phyloP scores from a whole-genome alignment of 2,888 invertebrate species.

The Antheraea yamamai region DNA sequence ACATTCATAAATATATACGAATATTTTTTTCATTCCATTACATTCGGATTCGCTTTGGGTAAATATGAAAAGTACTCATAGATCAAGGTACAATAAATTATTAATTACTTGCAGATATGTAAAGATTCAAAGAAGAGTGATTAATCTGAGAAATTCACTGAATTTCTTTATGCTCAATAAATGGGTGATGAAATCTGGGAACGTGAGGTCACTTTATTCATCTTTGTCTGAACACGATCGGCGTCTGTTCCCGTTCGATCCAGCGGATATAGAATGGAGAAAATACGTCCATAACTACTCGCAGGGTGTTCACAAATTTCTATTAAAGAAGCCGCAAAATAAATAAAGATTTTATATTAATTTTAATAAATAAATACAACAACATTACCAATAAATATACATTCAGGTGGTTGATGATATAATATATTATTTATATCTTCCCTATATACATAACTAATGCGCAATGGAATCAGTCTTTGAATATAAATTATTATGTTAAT shows the following conservation, averaged over 20 bases:
- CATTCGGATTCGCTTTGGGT: too few species aligned
- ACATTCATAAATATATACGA: too few species aligned
- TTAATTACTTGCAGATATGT: background rate
- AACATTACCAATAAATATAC: too few species aligned
- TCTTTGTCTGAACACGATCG: constrained; percentile 14
- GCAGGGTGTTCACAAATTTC: constrained; percentile 13
- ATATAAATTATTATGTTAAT: too few species aligned
- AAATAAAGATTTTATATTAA: constrained; percentile 8
- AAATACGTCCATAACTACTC: constrained; percentile 13
- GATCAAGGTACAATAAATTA: too few species aligned
- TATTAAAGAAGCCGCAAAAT: background rate
- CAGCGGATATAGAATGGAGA: constrained; percentile 14
- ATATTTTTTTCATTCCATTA: too few species aligned
- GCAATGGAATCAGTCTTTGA: too few species aligned
- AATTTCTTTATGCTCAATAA: background rate
- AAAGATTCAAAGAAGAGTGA: constrained; percentile 7
- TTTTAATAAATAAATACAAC: too few species aligned
- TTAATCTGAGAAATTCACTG: background rate
- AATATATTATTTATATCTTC: too few species aligned
- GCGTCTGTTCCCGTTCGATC: constrained; percentile 15
- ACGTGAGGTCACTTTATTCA: background rate
- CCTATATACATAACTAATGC: too few species aligned
- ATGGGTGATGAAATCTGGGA: constrained; percentile 3
- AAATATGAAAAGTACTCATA: too few species aligned
- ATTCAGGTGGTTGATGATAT: too few species aligned